A percentile compares a stretch with the other conserved stretches of the same genome.
These are phyloP conservation scores for Phytoseiulus persimilis DNA, from an alignment of 2,888 invertebrate genomes.

Conservation along the genomic window DNA sequence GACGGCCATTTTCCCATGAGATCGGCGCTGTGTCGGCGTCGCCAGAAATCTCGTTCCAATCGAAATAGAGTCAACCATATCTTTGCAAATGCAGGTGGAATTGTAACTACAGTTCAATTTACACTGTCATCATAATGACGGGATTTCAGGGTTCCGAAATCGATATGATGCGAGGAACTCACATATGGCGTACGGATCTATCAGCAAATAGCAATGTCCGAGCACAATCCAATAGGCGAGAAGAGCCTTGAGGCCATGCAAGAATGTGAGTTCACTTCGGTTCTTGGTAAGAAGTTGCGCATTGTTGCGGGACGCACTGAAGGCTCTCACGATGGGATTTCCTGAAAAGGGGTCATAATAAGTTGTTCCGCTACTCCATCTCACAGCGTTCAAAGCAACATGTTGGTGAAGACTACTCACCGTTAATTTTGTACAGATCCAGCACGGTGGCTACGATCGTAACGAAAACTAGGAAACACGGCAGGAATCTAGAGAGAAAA, in stretches of 20 bases:
- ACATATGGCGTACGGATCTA: slow-evolving; percentile 29
- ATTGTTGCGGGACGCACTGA: slow-evolving; percentile 17
- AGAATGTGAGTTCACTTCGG: slow-evolving; percentile 15
- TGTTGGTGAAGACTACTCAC: not conserved
- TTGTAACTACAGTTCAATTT: no score
- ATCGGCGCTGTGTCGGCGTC: not conserved
- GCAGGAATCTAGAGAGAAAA: not conserved
- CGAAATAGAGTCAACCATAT: not conserved
- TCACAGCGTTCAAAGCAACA: not conserved
- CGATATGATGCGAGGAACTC: not conserved
- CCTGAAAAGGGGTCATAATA: not conserved
- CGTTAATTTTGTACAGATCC: not conserved
- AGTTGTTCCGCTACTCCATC: not conserved
- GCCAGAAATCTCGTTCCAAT: not conserved
- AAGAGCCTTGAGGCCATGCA: slow-evolving; percentile 25
- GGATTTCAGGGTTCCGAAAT: not conserved
- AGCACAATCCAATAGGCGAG: slow-evolving; percentile 22
- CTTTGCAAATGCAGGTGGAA: no score
- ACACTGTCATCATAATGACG: no score
- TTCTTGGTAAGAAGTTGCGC: not conserved
- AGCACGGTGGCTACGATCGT: not conserved
- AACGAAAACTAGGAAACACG: not conserved
- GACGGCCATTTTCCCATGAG: not conserved
- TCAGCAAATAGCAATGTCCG: slow-evolving; percentile 33
- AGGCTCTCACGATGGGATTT: slow-evolving; percentile 9